Evolutionary conservation across 2,888 invertebrate genomes (phyloP).

Genomic region (Microplitis deprimator): DNA sequence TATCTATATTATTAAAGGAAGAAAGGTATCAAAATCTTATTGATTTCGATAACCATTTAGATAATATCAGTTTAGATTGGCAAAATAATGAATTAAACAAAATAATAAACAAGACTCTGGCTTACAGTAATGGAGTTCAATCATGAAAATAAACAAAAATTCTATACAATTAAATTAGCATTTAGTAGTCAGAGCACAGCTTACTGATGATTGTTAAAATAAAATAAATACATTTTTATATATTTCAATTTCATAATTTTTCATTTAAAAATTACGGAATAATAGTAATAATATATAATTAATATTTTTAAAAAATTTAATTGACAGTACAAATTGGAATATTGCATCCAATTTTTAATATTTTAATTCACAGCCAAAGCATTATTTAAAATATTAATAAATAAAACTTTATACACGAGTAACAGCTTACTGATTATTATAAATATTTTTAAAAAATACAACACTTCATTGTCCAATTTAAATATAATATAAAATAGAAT

Average conservation of each 20-base stretch:
- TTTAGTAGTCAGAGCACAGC: background rate
- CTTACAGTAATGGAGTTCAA: conserved; percentile 51
- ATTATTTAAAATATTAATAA: background rate
- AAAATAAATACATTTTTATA: background rate
- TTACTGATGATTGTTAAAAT: background rate
- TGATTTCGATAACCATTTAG: conserved; percentile 98
- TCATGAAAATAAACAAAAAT: conserved; percentile 2
- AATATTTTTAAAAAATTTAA: background rate
- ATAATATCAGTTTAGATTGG: conserved; percentile 92
- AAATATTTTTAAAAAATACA: too few relatives aligned
- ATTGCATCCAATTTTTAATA: background rate
- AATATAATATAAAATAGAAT: too few relatives aligned
- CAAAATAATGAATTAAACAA: conserved; percentile 81
- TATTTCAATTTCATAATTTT: background rate
- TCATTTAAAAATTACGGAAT: background rate
- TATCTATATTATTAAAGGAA: conserved; percentile 81
- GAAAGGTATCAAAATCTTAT: conserved; percentile 84
- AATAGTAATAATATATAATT: too few relatives aligned
- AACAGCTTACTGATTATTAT: too few relatives aligned
- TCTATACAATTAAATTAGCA: background rate
- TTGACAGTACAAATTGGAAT: background rate
- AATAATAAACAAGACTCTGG: conserved; percentile 72
- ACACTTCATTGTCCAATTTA: too few relatives aligned
- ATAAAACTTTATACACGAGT: background rate
- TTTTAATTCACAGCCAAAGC: background rate